Conservation (phyloP, 2,113 vertebrate species). For the Mustelus asterias region DNA sequence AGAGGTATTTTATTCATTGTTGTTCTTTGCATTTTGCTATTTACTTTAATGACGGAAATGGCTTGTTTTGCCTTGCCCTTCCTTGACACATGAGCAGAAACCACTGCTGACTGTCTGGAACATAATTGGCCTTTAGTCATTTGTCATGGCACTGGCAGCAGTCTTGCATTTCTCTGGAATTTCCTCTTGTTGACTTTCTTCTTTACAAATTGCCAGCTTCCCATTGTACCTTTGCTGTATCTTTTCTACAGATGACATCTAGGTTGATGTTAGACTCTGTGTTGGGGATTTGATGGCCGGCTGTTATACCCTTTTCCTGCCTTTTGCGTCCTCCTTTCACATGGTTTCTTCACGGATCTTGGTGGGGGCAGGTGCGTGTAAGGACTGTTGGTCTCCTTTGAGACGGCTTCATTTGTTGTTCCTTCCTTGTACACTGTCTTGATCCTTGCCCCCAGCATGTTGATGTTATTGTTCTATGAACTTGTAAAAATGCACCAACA, state of each 20-base stretch:
- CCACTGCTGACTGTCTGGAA: neutral
- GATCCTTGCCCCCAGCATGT: too few species aligned
- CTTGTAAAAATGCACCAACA: neutral
- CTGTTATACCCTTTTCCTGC: too few species aligned
- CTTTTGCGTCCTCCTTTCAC: too few species aligned
- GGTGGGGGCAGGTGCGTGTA: too few species aligned
- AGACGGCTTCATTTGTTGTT: too few species aligned
- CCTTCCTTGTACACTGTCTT: too few species aligned
- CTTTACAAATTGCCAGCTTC: too few species aligned
- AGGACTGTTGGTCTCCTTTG: too few species aligned
- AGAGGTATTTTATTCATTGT: neutral
- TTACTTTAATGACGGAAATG: neutral
- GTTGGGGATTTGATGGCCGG: neutral
- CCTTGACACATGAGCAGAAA: neutral
- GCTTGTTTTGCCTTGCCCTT: neutral
- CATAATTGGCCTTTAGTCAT: neutral
- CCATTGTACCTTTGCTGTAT: neutral
- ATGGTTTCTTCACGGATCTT: too few species aligned
- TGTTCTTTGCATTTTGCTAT: neutral
- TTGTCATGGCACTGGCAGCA: neutral
- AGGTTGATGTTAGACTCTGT: neutral
- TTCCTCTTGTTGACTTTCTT: neutral
- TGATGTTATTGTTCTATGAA: too few species aligned
- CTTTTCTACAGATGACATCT: neutral
- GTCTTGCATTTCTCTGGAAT: neutral